Percentiles rank a stretch among this genome's conserved stretches.
These are phyloP conservation scores for Acleris emargana DNA, from an alignment of 2,888 invertebrate genomes.

Conservation along the genomic window DNA sequence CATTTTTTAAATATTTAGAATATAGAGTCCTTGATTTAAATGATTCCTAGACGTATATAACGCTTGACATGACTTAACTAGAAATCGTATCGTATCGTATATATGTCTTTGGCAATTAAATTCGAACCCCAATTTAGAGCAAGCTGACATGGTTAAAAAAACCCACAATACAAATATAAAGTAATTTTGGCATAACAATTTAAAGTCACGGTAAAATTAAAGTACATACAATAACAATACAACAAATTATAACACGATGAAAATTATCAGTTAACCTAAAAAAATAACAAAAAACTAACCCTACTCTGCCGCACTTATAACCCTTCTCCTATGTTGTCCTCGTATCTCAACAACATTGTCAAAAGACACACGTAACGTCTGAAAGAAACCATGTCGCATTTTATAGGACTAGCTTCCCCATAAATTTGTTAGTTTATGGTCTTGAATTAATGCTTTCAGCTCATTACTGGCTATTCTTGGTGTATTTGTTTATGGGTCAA, in stretches of 20 bases:
- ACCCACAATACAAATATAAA: too few relatives aligned
- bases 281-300: conserved; percentile 40
- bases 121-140: too few relatives aligned
- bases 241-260: not conserved
- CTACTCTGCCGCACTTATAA: conserved; percentile 50
- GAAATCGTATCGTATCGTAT: too few relatives aligned
- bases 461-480: conserved; percentile 81
- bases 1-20: conserved; percentile 3
- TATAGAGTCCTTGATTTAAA: too few relatives aligned
- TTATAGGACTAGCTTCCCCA: conserved; percentile 73
- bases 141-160: too few relatives aligned
- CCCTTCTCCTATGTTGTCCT: conserved; percentile 65
- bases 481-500: conserved; percentile 79
- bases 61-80: too few relatives aligned
- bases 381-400: conserved; percentile 76
- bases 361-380: conserved; percentile 54
- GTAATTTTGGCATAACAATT: too few relatives aligned
- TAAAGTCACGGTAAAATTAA: too few relatives aligned
- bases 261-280: conserved; percentile 15
- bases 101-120: too few relatives aligned
- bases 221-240: too few relatives aligned
- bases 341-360: conserved; percentile 76
- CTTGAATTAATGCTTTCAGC: conserved; percentile 77
- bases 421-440: conserved; percentile 80
- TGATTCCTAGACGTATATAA: too few relatives aligned